These are phyloP conservation scores for Euglossa dilemma DNA, from an alignment of 1,140 invertebrate genomes.

Conservation along the genomic window DNA sequence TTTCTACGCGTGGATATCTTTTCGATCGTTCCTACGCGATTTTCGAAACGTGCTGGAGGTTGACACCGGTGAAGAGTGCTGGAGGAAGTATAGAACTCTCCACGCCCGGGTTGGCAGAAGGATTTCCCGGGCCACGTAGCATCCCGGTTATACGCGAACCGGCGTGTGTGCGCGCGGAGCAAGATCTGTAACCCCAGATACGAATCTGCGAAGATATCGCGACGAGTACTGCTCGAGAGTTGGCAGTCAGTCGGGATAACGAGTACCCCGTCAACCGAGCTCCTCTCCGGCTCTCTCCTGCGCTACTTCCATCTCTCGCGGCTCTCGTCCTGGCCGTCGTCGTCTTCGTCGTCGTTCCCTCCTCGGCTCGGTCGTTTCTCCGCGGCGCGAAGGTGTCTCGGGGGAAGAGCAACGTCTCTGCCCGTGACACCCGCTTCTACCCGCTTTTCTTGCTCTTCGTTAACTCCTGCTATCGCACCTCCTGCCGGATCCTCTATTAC, in stretches of 20 bases:
- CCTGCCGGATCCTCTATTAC: constrained; percentile 54
- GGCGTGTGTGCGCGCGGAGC: constrained; percentile 1
- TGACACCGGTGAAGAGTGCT: too few species aligned
- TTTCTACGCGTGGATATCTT: too few species aligned
- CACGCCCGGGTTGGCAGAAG: constrained; percentile 25
- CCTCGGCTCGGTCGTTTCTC: constrained; percentile 35
- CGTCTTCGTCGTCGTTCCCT: constrained; percentile 24
- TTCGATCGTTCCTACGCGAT: too few species aligned
- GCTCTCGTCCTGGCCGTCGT: constrained; percentile 11
- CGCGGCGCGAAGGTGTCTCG: constrained; percentile 37
- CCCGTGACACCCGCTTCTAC: constrained; percentile 51
- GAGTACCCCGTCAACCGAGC: constrained; percentile 62
- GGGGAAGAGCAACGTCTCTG: constrained; percentile 34
- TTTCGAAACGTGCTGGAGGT: too few species aligned
- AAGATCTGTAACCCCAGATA: constrained; percentile 69
- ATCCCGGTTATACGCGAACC: neutral
- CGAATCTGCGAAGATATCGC: constrained; percentile 67
- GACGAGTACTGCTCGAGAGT: constrained; percentile 53
- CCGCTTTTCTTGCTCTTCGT: constrained; percentile 59
- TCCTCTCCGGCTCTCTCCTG: constrained; percentile 28
- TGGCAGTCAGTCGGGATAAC: constrained; percentile 67
- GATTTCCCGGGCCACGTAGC: constrained; percentile 48
- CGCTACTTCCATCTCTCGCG: neutral
- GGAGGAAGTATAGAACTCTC: neutral
- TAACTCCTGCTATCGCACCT: constrained; percentile 55